Evolutionary conservation across 2,797 vertebrate genomes (phyloP).

Genomic region (Botia kubotai): DNA sequence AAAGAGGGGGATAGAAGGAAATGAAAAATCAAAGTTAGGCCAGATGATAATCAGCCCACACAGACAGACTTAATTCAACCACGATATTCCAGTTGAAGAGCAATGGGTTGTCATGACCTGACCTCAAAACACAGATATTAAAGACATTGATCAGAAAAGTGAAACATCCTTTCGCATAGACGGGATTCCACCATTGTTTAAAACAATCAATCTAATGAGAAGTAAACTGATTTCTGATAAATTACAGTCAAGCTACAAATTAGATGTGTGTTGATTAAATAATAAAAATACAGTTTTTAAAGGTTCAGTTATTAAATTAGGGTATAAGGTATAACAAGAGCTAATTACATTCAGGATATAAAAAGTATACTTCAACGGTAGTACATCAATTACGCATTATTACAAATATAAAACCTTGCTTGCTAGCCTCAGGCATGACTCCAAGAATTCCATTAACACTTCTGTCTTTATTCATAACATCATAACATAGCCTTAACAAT

Average conservation of each 20-base stretch:
- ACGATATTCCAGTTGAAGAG: slow-evolving; percentile 18
- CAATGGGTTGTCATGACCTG: not conserved
- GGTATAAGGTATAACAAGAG: too few relatives aligned
- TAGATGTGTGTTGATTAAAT: not conserved
- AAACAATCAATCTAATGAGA: not conserved
- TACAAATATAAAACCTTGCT: not conserved
- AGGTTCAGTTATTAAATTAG: too few relatives aligned
- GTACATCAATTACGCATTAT: not conserved
- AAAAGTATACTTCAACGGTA: too few relatives aligned
- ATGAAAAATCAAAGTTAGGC: slow-evolving; percentile 11
- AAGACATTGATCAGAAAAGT: not conserved
- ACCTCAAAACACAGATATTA: slow-evolving; percentile 11
- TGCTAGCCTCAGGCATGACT: not conserved
- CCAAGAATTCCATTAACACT: not conserved
- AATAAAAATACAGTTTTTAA: too few relatives aligned
- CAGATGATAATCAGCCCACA: slow-evolving; percentile 12
- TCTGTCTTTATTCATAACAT: not conserved
- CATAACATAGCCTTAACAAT: not conserved
- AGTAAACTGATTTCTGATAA: not conserved
- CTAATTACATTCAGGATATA: too few relatives aligned
- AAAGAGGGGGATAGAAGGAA: not conserved
- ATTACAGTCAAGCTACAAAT: not conserved
- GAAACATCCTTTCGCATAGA: not conserved
- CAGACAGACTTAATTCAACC: not conserved
- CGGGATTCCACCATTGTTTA: not conserved